These are phyloP conservation scores for Scaptomyza reducta DNA, from an alignment of 2,888 invertebrate species.

Conservation along the genomic window DNA sequence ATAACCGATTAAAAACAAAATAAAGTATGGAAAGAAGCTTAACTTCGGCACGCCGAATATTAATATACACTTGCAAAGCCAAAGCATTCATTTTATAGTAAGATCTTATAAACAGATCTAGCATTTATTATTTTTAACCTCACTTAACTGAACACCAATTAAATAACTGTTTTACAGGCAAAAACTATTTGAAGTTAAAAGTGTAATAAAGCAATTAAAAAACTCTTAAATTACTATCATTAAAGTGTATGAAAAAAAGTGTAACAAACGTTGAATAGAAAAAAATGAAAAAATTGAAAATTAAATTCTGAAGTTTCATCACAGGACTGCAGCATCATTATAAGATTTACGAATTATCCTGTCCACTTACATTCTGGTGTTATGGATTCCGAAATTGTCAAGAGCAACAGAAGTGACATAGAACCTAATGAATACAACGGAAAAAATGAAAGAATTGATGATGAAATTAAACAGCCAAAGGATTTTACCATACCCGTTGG, in stretches of 20 bases:
- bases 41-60: background rate
- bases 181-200: background rate
- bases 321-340: too few relatives aligned
- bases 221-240: background rate
- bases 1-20: background rate
- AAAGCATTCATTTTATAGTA: too few relatives aligned
- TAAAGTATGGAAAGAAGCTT: background rate
- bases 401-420: background rate
- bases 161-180: background rate
- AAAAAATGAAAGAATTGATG: background rate
- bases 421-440: background rate
- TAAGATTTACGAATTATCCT: too few relatives aligned
- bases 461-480: slow-evolving; percentile 2
- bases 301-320: too few relatives aligned
- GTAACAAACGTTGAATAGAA: background rate
- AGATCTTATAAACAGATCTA: too few relatives aligned
- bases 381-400: slow-evolving; percentile 22
- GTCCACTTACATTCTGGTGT: background rate
- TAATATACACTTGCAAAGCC: background rate
- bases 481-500: background rate
- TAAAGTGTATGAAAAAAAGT: background rate
- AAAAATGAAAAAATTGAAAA: background rate
- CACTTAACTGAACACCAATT: background rate
- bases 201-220: background rate
- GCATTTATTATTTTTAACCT: too few relatives aligned